Conservation (phyloP, 2,888 invertebrate genomes). For the Pimpla rufipes region DNA sequence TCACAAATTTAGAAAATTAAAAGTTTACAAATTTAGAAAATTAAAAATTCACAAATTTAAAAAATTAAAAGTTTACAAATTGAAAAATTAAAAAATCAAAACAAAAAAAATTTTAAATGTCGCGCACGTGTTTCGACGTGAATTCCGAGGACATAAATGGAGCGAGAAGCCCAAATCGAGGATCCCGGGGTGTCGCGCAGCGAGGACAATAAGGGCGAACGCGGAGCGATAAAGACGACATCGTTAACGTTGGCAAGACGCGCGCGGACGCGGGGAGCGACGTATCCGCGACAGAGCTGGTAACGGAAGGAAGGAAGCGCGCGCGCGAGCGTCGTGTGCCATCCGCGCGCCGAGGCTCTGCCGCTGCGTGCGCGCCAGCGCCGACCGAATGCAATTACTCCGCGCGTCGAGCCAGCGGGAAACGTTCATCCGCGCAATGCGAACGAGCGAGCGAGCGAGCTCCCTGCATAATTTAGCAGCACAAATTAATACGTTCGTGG, state of each 20-base stretch:
- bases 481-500: conserved; percentile 83
- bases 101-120: too few relatives aligned
- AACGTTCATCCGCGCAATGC: conserved; percentile 77
- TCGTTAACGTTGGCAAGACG: conserved; percentile 22
- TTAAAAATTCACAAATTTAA: too few relatives aligned
- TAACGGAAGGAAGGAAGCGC: conserved; percentile 24
- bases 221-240: conserved; percentile 8
- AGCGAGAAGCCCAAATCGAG: too few relatives aligned
- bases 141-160: too few relatives aligned
- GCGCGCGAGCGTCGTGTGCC: conserved; percentile 12
- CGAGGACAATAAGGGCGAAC: not conserved
- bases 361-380: conserved; percentile 11
- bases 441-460: conserved; percentile 54
- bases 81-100: too few relatives aligned
- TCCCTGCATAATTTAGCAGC: conserved; percentile 81
- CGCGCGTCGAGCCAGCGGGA: conserved; percentile 69
- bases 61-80: too few relatives aligned
- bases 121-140: too few relatives aligned
- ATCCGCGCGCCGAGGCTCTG: conserved; percentile 8
- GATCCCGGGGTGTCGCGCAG: not conserved
- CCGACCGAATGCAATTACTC: conserved; percentile 65
- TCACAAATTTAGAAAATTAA: too few relatives aligned
- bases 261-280: not conserved
- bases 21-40: too few relatives aligned
- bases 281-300: conserved; percentile 6